phyloP scores from a whole-genome alignment of 2,797 vertebrate genomes.

The Pagetopsis macropterus region DNA sequence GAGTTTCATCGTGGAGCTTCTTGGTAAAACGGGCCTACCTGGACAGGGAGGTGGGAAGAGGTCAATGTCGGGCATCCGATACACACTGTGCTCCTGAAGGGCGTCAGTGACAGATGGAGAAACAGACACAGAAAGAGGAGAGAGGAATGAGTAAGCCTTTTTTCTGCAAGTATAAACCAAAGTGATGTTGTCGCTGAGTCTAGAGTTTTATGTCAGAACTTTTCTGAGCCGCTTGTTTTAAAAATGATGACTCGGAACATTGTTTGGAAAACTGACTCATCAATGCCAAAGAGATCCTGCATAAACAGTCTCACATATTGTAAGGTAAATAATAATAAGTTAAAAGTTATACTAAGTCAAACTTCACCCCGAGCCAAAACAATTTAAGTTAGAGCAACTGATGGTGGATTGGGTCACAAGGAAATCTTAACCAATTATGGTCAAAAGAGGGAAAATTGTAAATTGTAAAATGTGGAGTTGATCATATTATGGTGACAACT shows the following conservation, averaged over 20 bases:
- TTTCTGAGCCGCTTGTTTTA: background rate
- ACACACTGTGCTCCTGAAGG: constrained; percentile 81
- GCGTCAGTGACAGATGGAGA: background rate
- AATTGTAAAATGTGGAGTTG: no score
- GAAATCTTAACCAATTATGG: background rate
- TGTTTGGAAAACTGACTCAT: no score
- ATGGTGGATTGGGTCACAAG: background rate
- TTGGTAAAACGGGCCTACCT: constrained; percentile 63
- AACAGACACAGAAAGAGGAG: background rate
- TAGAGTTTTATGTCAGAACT: background rate
- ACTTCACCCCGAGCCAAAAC: no score
- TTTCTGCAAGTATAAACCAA: background rate
- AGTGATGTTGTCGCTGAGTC: background rate
- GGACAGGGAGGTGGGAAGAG: constrained; percentile 69
- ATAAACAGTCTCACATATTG: no score
- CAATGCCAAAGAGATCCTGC: no score
- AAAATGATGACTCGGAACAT: background rate
- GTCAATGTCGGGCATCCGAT: constrained; percentile 81
- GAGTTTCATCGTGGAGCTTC: background rate
- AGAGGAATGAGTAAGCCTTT: background rate
- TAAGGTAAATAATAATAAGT: no score
- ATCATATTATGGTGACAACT: background rate
- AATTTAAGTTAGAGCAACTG: background rate
- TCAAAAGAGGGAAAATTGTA: no score
- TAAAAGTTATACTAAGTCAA: no score